These are phyloP conservation scores for Orchesella cincta DNA, from an alignment of 1,140 invertebrate species.

Conservation along the genomic window DNA sequence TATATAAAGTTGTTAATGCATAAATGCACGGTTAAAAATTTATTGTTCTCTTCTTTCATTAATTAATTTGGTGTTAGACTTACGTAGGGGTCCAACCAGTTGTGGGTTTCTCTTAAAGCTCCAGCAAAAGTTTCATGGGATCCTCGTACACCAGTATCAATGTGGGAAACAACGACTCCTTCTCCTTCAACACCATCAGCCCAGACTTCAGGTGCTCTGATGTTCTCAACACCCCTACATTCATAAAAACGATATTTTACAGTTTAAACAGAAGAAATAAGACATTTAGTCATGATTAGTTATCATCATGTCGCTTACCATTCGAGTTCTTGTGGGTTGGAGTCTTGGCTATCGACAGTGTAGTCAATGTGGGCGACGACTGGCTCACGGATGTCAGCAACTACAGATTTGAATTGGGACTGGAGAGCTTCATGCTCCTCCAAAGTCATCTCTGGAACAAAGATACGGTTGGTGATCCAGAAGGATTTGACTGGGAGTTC, in stretches of 20 bases:
- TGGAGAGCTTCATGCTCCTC: background rate
- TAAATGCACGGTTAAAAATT: background rate
- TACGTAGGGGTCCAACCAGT: constrained; percentile 33
- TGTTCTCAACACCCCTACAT: background rate
- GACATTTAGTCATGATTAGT: background rate
- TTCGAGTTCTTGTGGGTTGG: background rate
- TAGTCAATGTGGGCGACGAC: background rate
- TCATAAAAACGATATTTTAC: background rate
- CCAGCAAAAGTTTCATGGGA: constrained; percentile 29
- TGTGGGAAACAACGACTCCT: background rate
- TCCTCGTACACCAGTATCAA: constrained; percentile 32
- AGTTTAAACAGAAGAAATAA: background rate
- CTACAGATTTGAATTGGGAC: constrained; percentile 8
- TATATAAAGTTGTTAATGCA: background rate
- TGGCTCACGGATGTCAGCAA: background rate
- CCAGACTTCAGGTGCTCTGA: background rate
- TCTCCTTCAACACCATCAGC: background rate
- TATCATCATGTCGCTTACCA: background rate
- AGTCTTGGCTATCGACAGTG: background rate
- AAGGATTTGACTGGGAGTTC: background rate
- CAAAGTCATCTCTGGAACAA: background rate
- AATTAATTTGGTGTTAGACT: background rate
- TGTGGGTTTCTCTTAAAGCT: constrained; percentile 3
- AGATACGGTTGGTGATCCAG: constrained; percentile 39
- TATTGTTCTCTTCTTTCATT: no score